These are phyloP conservation scores for Philotrypesis tridentata DNA, from an alignment of 1,140 invertebrate species.

Conservation along the genomic window DNA sequence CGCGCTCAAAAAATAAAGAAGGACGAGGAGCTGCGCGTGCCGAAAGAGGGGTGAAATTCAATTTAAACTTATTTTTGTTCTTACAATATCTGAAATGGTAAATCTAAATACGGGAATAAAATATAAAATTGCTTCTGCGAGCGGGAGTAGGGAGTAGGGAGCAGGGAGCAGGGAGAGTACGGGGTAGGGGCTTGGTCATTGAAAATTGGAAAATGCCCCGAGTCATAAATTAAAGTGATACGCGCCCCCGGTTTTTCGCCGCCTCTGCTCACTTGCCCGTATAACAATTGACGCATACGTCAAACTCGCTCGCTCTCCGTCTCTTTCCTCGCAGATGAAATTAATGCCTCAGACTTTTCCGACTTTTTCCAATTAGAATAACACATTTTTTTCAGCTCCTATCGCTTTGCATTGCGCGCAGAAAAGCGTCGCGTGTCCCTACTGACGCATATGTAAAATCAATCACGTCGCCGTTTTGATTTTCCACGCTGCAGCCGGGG, in stretches of 20 bases:
- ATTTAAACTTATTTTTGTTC: constrained; percentile 71
- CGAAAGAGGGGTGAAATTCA: constrained; percentile 59
- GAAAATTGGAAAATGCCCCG: constrained; percentile 65
- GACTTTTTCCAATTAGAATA: no score
- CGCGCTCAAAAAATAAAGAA: constrained; percentile 35
- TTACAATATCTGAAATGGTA: constrained; percentile 65
- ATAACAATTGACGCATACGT: constrained; percentile 35
- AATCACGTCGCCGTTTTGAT: constrained; percentile 18
- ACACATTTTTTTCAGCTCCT: no score
- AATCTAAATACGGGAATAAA: constrained; percentile 69
- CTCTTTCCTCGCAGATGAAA: not conserved
- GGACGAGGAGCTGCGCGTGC: constrained; percentile 39
- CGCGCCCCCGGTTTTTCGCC: constrained; percentile 7
- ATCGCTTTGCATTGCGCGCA: no score
- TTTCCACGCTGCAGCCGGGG: constrained; percentile 13
- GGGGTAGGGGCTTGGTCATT: constrained; percentile 58
- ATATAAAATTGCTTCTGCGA: constrained; percentile 65
- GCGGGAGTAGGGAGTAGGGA: not conserved
- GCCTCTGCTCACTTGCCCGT: constrained; percentile 42
- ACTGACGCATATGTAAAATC: no score
- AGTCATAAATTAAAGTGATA: constrained; percentile 61
- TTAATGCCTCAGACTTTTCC: no score
- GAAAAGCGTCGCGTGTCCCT: no score
- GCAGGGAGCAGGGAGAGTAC: not conserved
- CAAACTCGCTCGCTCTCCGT: constrained; percentile 31